phyloP scores from a whole-genome alignment of 2,888 invertebrate genomes.

The Leptopilina drosophilae region DNA sequence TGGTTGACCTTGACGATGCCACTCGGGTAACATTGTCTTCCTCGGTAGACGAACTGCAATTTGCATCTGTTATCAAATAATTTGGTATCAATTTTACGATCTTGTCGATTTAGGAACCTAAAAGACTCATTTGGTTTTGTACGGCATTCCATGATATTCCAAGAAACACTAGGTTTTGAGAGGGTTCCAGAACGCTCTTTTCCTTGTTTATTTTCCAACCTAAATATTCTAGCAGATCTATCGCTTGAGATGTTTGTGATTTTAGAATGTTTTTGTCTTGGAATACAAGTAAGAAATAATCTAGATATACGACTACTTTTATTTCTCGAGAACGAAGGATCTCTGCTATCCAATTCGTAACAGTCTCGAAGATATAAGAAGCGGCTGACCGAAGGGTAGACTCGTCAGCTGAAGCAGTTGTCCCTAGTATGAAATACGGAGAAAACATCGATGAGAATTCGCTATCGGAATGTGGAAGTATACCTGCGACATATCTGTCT shows the following conservation, averaged over 20 bases:
- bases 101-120: conserved; percentile 22
- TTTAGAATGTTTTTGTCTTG: conserved; percentile 28
- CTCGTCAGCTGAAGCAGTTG: neutral
- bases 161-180: conserved; percentile 46
- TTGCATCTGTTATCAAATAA: neutral
- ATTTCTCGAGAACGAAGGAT: conserved; percentile 50
- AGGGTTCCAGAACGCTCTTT: conserved; percentile 40
- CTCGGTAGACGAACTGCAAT: conserved; percentile 58
- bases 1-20: conserved; percentile 27
- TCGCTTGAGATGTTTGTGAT: neutral
- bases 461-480: conserved; percentile 17
- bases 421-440: neutral
- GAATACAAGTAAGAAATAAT: conserved; percentile 57
- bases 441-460: neutral
- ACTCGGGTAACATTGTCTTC: conserved; percentile 25
- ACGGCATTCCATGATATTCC: conserved; percentile 49
- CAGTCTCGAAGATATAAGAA: conserved; percentile 52
- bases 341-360: conserved; percentile 62
- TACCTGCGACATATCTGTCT: neutral
- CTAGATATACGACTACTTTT: conserved; percentile 59
- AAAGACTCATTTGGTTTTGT: conserved; percentile 32
- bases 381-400: neutral
- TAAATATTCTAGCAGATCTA: conserved; percentile 17
- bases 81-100: conserved; percentile 21
- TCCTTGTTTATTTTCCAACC: conserved; percentile 41